A percentile compares a stretch with the other conserved stretches of the same genome.
Conservation (phyloP, 2,113 vertebrate genomes). For the Caretta caretta region DNA sequence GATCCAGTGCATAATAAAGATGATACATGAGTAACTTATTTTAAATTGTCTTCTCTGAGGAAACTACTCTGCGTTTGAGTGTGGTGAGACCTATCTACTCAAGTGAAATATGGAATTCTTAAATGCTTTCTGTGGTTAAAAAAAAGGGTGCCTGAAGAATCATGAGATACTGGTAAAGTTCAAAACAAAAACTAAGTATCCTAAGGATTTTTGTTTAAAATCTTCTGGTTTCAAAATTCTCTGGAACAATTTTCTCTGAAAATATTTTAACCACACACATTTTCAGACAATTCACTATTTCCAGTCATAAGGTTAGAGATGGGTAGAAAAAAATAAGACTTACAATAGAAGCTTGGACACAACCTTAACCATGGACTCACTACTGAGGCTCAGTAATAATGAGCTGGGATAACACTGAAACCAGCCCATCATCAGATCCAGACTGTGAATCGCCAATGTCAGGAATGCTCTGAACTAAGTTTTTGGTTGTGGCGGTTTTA, state of each 20-base stretch:
- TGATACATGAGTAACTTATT: neutral
- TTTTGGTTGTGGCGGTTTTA: accelerated
- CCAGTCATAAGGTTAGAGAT: neutral
- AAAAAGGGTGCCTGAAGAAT: neutral
- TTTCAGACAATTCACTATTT: neutral
- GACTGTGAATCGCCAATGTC: neutral
- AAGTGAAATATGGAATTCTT: neutral
- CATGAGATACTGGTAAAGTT: neutral
- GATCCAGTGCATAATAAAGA: neutral
- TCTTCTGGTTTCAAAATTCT: neutral
- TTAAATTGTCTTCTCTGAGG: neutral
- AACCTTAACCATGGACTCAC: neutral
- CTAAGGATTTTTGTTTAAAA: neutral
- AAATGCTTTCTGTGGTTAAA: neutral
- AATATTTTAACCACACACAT: neutral
- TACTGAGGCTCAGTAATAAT: neutral
- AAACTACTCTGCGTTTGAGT: neutral
- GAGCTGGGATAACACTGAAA: neutral
- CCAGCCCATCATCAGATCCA: accelerated
- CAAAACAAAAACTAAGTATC: neutral
- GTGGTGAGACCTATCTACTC: neutral
- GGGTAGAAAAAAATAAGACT: neutral
- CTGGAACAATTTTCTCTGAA: neutral
- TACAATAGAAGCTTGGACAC: neutral
- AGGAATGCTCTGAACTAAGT: neutral